Base-by-base conservation (phyloP, 2,888 invertebrate genomes). In the Chrysolina americana region DNA sequence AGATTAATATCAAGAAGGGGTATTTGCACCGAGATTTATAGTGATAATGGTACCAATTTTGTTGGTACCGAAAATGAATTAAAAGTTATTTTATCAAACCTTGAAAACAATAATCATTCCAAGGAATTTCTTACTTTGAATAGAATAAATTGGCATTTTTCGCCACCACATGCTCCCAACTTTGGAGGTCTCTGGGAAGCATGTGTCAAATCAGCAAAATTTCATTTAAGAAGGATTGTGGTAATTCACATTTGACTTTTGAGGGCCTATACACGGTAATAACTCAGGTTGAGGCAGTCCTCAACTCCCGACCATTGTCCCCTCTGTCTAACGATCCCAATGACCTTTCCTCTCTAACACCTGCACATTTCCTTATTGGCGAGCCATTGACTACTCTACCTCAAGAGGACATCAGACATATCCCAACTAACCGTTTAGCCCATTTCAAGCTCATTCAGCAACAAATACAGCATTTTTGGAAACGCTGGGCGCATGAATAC, bases 351-450 rank as follows among this genome's bases (percentile, higher is more conserved):
- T 65, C 77, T 6, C 65, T 83, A 0, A 80, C 81, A 1, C 81
- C 81, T 8, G 79, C 79, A 41, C 81, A 82, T 66, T 83, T 82
- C 21, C 68, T 73, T 15, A 78, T 81, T 41, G 81, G 82, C 15
- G 68, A 71, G 13, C 65, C 80, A 13, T 36, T 81, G 28, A 53
- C 21, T 21, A 11, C 50, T 17, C 41, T 28, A 28, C 28, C 28
- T 28, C 28, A 28, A 28, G 28, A 28, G 5, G 28, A 28, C 28
- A 28, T 28, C 28, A 28, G 2, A 28, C 28, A 28, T 5, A 28
- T 28, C 28, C 28, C 28, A 28, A 28, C 28, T 9, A 68, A 68
- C 50, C n/a, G 68, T n/a, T 41, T 68, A 21, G 17, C 68, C n/a
- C 17, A 64, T 17, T 64, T 36, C 36, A 36, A 64, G 36, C 11